Percentiles rank a stretch among this genome's conserved stretches.
Conservation (phyloP, 2,113 vertebrate species). For the Ancistrus triradiatus region DNA sequence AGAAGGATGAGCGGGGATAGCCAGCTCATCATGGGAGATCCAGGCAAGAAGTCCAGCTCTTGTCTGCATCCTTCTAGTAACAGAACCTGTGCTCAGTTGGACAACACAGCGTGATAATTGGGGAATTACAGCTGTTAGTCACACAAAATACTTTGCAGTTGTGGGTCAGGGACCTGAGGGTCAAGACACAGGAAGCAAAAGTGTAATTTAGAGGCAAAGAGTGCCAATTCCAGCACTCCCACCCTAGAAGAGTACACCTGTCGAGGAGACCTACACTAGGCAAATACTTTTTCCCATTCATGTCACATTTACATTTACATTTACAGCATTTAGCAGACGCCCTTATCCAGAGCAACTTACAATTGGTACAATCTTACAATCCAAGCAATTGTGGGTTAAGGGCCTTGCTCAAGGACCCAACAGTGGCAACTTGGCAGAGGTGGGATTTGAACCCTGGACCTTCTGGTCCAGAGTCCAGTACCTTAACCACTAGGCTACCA, state of each 20-base stretch:
- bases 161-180: constrained; percentile 63
- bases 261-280: constrained; percentile 50
- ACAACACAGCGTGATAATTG: constrained; percentile 72
- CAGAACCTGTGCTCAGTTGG: constrained; percentile 69
- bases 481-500: too few species aligned
- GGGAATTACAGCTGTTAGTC: constrained; percentile 80
- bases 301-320: too few species aligned
- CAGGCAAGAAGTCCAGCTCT: constrained; percentile 24
- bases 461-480: too few species aligned
- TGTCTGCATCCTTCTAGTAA: constrained; percentile 61
- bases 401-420: too few species aligned
- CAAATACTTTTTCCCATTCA: constrained; percentile 63
- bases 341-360: too few species aligned
- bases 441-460: too few species aligned
- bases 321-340: too few species aligned
- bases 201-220: constrained; percentile 72
- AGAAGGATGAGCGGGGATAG: not conserved
- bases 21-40: constrained; percentile 13
- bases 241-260: constrained; percentile 58
- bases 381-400: too few species aligned
- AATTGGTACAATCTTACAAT: too few species aligned
- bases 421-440: too few species aligned
- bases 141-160: constrained; percentile 73
- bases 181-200: constrained; percentile 73
- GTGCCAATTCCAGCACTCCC: constrained; percentile 51